Conservation (phyloP, 1,140 invertebrate species). For the Cydia fagiglandana region DNA sequence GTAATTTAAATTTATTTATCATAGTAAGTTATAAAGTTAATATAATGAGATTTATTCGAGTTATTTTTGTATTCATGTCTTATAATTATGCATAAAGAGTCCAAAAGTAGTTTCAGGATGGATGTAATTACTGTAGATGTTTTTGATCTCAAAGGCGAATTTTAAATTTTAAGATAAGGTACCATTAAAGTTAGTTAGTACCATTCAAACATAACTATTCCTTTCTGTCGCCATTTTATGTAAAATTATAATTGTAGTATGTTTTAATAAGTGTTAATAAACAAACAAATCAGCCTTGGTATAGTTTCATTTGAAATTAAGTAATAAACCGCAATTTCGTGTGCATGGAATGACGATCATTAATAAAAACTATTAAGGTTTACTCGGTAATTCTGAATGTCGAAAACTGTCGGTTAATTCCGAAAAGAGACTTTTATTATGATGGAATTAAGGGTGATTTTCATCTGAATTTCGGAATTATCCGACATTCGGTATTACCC, state of each 20-base stretch:
- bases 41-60: conserved; percentile 50
- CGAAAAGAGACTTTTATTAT: too few relatives aligned
- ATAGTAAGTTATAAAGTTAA: conserved; percentile 42
- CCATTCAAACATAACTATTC: conserved; percentile 40
- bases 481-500: too few relatives aligned
- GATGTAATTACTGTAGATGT: conserved; percentile 34
- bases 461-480: too few relatives aligned
- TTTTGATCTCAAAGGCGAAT: conserved; percentile 47
- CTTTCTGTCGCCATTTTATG: conserved; percentile 53
- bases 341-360: too few relatives aligned
- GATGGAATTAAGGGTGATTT: too few relatives aligned
- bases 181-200: conserved; percentile 40
- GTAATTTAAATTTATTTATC: conserved; percentile 37
- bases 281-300: conserved; percentile 41
- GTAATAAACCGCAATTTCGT: not conserved
- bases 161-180: conserved; percentile 38
- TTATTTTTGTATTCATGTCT: conserved; percentile 46
- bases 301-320: not conserved
- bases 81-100: conserved; percentile 28
- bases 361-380: too few relatives aligned
- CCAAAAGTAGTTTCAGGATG: conserved; percentile 32
- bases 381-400: too few relatives aligned
- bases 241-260: conserved; percentile 59
- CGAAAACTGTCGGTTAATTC: too few relatives aligned
- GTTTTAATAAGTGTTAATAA: conserved; percentile 68